Evolutionary conservation across 53 echinoderm and acorn worm species (phyloP).

Genomic region (Glandiceps talaboti): DNA sequence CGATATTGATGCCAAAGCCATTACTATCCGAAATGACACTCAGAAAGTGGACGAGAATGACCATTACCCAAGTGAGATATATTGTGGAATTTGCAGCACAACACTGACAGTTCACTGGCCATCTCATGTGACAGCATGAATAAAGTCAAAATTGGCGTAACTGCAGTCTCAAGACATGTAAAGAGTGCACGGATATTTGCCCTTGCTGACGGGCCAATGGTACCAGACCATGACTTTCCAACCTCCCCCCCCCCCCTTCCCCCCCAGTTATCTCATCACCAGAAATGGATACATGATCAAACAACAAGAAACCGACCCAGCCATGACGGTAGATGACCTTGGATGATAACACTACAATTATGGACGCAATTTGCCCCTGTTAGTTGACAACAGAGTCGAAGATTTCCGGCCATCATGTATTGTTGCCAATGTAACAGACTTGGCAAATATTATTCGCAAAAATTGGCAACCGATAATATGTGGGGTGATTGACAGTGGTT

Average conservation of each 20-base stretch:
- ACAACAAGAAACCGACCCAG: background rate
- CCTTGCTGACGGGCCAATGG: background rate
- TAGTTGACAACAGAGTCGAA: background rate
- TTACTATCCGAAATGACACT: slow-evolving; percentile 9
- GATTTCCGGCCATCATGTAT: background rate
- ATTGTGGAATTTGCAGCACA: slow-evolving; percentile 18
- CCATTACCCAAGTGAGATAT: slow-evolving; percentile 19
- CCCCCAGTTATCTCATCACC: background rate
- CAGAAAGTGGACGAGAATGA: background rate
- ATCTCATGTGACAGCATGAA: slow-evolving; percentile 13
- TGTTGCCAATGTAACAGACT: background rate
- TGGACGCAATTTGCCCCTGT: background rate
- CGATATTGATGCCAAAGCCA: slow-evolving; percentile 24
- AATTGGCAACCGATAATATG: background rate
- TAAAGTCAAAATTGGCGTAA: slow-evolving; percentile 5
- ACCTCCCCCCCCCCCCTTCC: too few species aligned
- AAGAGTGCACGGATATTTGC: background rate
- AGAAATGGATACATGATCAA: background rate
- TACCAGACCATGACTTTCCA: background rate
- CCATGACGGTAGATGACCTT: background rate
- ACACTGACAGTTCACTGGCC: background rate
- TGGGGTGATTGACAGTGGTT: background rate
- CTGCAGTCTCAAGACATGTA: background rate
- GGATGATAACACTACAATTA: background rate
- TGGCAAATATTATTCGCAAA: background rate